Evolutionary conservation across 2,797 vertebrate genomes (phyloP).

Genomic region (Clarias pachynema): DNA sequence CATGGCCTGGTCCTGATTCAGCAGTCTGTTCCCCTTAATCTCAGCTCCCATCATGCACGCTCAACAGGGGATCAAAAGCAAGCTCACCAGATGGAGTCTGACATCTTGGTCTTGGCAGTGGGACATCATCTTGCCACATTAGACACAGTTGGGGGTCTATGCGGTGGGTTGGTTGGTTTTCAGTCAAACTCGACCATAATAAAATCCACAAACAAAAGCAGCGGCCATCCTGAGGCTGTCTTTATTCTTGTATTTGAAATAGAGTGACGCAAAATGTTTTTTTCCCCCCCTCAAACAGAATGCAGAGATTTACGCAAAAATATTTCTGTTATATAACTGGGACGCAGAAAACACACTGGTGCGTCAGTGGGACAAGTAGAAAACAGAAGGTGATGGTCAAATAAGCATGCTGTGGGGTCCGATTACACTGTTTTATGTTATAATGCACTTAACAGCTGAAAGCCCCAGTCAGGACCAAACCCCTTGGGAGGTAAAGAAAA

Average conservation of each 20-base stretch:
- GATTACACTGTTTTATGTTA: background rate
- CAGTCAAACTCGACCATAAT: background rate
- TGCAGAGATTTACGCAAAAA: background rate
- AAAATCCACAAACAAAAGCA: background rate
- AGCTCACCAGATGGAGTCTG: conserved; percentile 66
- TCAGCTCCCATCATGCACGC: conserved; percentile 68
- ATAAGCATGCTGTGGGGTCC: background rate
- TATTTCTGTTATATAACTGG: background rate
- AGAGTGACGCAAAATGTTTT: background rate
- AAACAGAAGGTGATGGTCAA: background rate
- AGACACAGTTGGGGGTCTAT: conserved; percentile 54
- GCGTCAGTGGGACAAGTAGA: background rate
- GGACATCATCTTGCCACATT: conserved; percentile 66
- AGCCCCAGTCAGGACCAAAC: background rate
- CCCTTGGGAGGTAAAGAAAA: conserved; percentile 15
- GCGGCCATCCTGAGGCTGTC: background rate
- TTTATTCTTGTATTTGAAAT: background rate
- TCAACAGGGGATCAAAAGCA: conserved; percentile 70
- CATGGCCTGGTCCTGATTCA: conserved; percentile 65
- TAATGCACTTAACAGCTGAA: conserved; percentile 11
- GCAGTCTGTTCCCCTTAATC: conserved; percentile 63
- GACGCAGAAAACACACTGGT: background rate
- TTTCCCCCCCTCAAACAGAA: background rate
- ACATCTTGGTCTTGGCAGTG: conserved; percentile 64
- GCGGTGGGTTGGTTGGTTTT: conserved; percentile 23